Evolutionary conservation across 92 coral and sea anemone species (phyloP).

Genomic region (Ricordea florida): DNA sequence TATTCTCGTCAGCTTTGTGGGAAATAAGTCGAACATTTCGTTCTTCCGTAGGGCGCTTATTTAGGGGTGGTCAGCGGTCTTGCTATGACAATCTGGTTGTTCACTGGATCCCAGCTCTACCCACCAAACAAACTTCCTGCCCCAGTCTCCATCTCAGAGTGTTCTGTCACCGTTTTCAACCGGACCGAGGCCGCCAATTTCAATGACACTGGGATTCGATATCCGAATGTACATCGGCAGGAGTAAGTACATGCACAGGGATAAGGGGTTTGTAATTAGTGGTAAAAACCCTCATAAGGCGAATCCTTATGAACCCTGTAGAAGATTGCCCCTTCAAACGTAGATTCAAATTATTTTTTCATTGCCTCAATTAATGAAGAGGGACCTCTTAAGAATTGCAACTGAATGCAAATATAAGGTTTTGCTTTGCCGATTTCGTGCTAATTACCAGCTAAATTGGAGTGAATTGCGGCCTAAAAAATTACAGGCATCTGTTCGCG

Average conservation of each 20-base stretch:
- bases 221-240: background rate
- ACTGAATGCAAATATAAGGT: no score
- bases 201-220: constrained; percentile 41
- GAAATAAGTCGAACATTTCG: background rate
- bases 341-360: no score
- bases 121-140: constrained; percentile 38
- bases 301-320: no score
- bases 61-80: constrained; percentile 56
- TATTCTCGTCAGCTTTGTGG: background rate
- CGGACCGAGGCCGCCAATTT: constrained; percentile 1
- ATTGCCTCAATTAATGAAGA: no score
- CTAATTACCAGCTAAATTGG: background rate
- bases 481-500: no score
- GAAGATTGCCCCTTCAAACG: no score
- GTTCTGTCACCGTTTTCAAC: constrained; percentile 45
- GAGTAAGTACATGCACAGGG: constrained; percentile 43
- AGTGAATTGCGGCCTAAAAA: no score
- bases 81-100: constrained; percentile 61
- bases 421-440: background rate
- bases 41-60: constrained; percentile 47
- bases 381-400: no score
- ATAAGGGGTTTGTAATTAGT: no score
- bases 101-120: constrained; percentile 67
- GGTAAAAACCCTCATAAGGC: no score
- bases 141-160: constrained; percentile 49